A percentile compares a stretch with the other conserved stretches of the same genome.
phyloP scores from a whole-genome alignment of 2,113 vertebrate species.

The Acinonyx jubatus region DNA sequence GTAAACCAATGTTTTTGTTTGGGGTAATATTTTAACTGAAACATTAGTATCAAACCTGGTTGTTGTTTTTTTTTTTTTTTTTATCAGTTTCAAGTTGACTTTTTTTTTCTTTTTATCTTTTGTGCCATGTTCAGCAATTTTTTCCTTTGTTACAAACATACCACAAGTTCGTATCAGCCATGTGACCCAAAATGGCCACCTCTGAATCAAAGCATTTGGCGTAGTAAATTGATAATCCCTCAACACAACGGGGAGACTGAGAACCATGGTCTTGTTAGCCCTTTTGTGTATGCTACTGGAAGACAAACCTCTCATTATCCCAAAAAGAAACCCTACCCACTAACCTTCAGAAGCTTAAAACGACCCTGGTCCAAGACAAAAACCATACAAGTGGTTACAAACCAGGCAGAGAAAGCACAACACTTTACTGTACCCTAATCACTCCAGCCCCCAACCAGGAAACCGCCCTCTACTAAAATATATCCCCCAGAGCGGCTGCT shows the following conservation, averaged over 20 bases:
- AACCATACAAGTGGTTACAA: conserved; percentile 2
- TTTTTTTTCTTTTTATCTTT: neutral
- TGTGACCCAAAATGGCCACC: conserved; percentile 24
- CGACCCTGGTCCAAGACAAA: conserved; percentile 45
- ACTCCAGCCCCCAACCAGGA: conserved; percentile 18
- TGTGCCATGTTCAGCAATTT: neutral
- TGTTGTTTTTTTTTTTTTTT: neutral
- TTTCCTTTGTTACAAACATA: neutral
- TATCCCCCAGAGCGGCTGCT: neutral
- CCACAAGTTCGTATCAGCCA: neutral
- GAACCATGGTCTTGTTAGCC: neutral
- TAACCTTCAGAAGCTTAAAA: conserved; percentile 64
- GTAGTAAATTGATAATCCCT: conserved; percentile 35
- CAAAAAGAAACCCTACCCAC: conserved; percentile 69
- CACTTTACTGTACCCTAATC: neutral
- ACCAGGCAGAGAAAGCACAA: neutral
- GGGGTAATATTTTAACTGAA: neutral
- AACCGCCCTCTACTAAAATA: neutral
- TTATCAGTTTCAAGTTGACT: neutral
- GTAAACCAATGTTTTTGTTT: neutral
- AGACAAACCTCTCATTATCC: conserved; percentile 61
- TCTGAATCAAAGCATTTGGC: conserved; percentile 44
- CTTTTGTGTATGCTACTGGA: neutral
- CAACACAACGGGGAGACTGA: neutral
- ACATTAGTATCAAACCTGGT: neutral